Evolutionary conservation across 2,888 invertebrate genomes (phyloP).

Genomic region (Macropis europaea): DNA sequence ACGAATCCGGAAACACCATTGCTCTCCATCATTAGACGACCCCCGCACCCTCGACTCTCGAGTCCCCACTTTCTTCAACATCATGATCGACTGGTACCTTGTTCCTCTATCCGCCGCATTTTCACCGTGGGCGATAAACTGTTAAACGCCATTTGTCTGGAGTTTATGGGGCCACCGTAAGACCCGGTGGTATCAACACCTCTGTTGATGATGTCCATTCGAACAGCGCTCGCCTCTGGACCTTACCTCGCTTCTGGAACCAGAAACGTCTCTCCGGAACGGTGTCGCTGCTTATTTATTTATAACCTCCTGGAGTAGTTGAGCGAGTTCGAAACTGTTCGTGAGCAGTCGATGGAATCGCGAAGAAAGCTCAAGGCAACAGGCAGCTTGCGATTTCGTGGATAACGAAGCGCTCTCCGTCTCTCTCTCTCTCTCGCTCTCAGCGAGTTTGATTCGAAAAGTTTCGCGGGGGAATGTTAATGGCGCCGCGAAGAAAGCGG

Average conservation of each 20-base stretch:
- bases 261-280: constrained; percentile 13
- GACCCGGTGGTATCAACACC: constrained; percentile 65
- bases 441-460: constrained; percentile 20
- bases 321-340: not conserved
- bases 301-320: constrained; percentile 5
- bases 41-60: constrained; percentile 3
- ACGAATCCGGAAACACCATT: constrained; percentile 2
- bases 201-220: constrained; percentile 65
- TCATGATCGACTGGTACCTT: constrained; percentile 25
- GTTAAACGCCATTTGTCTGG: constrained; percentile 68
- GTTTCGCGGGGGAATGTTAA: constrained; percentile 9
- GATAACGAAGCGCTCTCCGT: too few species aligned
- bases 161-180: constrained; percentile 65
- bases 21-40: constrained; percentile 27
- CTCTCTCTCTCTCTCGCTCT: too few species aligned
- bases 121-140: constrained; percentile 46
- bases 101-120: constrained; percentile 32
- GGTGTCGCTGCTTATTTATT: constrained; percentile 19
- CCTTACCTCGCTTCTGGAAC: constrained; percentile 34
- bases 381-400: constrained; percentile 13
- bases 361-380: not conserved
- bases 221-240: constrained; percentile 33
- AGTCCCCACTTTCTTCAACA: not conserved
- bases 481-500: constrained; percentile 13
- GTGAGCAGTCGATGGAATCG: not conserved